A percentile compares a stretch with the other conserved stretches of the same genome.
These are phyloP conservation scores for Montipora capricornis DNA, from an alignment of 64 coral and sea anemone genomes.

Conservation along the genomic window DNA sequence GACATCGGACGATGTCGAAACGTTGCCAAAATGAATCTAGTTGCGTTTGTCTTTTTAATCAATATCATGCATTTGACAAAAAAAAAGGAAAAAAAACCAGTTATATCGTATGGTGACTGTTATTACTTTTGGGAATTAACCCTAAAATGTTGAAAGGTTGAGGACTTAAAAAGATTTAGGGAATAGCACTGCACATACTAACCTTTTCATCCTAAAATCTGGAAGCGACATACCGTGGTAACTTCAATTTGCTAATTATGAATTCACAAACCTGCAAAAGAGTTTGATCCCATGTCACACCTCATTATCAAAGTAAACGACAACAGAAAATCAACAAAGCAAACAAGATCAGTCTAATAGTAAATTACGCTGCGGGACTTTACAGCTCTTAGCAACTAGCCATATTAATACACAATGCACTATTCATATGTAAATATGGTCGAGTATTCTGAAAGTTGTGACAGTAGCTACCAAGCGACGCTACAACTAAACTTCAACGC, in stretches of 20 bases:
- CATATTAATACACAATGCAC: neutral
- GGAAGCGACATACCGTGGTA: conserved; percentile 66
- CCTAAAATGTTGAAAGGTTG: neutral
- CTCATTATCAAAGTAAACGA: conserved; percentile 40
- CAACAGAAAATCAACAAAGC: conserved; percentile 64
- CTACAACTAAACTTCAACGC: conserved; percentile 42
- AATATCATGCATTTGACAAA: no score
- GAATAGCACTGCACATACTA: conserved; percentile 30
- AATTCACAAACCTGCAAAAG: conserved; percentile 53
- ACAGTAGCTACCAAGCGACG: conserved; percentile 10
- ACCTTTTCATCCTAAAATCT: conserved; percentile 44
- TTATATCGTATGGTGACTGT: neutral
- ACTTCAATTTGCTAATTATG: conserved; percentile 53
- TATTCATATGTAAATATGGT: neutral
- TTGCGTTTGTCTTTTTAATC: no score
- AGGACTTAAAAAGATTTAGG: conserved; percentile 39
- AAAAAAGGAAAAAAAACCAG: no score
- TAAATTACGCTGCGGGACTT: conserved; percentile 31
- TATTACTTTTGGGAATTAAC: conserved; percentile 10
- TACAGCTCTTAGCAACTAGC: neutral
- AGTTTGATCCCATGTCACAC: conserved; percentile 30
- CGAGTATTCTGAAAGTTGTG: conserved; percentile 15
- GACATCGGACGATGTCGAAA: no score
- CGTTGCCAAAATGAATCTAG: no score
- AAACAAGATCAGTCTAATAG: conserved; percentile 42